phyloP scores from a whole-genome alignment of 92 coral and sea anemone genomes.

The Epizoanthus stellaris region DNA sequence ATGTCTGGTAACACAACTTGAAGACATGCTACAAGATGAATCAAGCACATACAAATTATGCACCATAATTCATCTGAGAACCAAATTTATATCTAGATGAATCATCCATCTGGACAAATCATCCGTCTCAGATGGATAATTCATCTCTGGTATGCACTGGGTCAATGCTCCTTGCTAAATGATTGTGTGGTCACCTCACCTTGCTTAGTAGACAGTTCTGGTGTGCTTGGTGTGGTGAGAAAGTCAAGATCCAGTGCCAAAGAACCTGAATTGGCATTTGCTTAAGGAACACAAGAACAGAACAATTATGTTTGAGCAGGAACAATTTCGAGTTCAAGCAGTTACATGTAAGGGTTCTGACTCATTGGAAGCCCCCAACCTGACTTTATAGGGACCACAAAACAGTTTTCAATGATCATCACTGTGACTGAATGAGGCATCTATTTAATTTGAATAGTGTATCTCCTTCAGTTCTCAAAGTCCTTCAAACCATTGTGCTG shows the following conservation, averaged over 20 bases:
- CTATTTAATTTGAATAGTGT: too few species aligned
- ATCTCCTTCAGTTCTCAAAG: too few species aligned
- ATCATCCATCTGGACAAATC: too few species aligned
- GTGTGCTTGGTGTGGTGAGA: conserved; percentile 68
- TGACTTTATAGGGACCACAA: background rate
- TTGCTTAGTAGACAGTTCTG: conserved; percentile 53
- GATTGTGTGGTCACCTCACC: conserved; percentile 44
- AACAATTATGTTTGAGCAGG: background rate
- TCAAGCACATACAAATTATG: too few species aligned
- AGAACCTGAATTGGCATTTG: conserved; percentile 67
- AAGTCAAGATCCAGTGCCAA: conserved; percentile 96
- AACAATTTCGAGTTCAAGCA: background rate
- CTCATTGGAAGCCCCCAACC: background rate
- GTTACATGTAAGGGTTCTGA: background rate
- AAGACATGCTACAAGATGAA: too few species aligned
- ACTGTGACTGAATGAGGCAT: too few species aligned
- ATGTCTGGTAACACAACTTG: too few species aligned
- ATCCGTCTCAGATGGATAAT: background rate
- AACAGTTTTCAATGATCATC: background rate
- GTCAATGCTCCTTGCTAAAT: background rate
- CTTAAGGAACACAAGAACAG: background rate
- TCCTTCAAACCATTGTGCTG: too few species aligned
- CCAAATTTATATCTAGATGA: too few species aligned
- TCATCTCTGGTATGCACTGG: too few species aligned
- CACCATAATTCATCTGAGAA: too few species aligned